Base-by-base conservation (phyloP, 2,797 vertebrate genomes). In the Betta splendens region DNA sequence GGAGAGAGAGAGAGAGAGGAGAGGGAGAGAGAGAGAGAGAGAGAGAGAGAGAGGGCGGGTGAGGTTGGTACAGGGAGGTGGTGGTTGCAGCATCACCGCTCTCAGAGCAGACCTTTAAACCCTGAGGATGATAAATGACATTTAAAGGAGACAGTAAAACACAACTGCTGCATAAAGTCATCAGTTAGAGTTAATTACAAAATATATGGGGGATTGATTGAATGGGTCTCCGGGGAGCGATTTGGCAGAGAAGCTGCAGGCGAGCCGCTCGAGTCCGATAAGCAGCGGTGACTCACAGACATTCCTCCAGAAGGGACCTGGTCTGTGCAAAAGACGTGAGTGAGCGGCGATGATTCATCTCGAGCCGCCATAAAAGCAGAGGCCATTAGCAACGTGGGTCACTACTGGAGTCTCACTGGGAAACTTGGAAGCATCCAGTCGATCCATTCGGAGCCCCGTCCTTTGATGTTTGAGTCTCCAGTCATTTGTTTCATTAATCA, bases 91-190 rank as follows among this genome's bases (percentile, higher is more conserved):
- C 75, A 60, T 83, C 79, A 72, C 21, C 17, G 60, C 68, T 68
- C 68, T 68, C 61, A 76, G 58, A 73, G 52, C 48, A 47, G 56
- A 77, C 70, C 79, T 79, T 63, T 64, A 79, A 75, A 85, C 69
- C 61, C 35, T 16, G 21, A 66, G 65, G 33, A 81, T 85, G 80
- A 90, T 81, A 58, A 85, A 86, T 85, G 57, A 39, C 59, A 79
- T 88, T 87, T 89, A 86, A 89, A 90, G 58, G 63, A 85, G 83
- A 89, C 87, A 89, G 82, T 89, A 85, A 89, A 89, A 85, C 86
- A 85, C 77, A 72, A 75, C 75, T 79, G 75, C 88, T 85, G 81
- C 81, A 84, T 79, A 84, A 85, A 89, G 86, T 87, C 79, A 84
- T 87, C 81, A 81, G 84, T 87, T 88, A 80, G 82, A 86, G 67